phyloP scores from a whole-genome alignment of 2,113 vertebrate species.

The Struthio camelus region DNA sequence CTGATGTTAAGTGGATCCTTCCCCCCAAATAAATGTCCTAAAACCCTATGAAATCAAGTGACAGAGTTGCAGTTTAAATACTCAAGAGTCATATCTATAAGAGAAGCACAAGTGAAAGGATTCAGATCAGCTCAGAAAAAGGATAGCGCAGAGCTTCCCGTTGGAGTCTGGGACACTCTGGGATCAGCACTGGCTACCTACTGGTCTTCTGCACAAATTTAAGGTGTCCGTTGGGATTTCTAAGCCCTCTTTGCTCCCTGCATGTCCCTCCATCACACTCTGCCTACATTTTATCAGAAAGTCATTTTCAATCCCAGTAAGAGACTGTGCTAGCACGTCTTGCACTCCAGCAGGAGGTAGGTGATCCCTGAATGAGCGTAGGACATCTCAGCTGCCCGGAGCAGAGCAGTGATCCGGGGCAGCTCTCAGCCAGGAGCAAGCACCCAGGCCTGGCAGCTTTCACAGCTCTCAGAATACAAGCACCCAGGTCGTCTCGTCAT shows the following conservation, averaged over 20 bases:
- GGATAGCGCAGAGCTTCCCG: not conserved
- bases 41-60: not conserved
- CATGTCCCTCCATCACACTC: not conserved
- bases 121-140: not conserved
- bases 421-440: not conserved
- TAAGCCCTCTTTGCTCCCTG: not conserved
- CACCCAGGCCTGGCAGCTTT: not conserved
- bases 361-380: not conserved
- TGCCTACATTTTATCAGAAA: not conserved
- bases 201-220: not conserved
- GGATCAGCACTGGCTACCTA: not conserved
- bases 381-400: not conserved
- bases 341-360: not conserved
- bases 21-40: not conserved
- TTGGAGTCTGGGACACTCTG: not conserved
- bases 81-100: not conserved
- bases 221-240: not conserved
- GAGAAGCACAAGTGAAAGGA: not conserved
- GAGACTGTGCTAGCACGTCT: not conserved
- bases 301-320: not conserved
- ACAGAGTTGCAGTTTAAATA: not conserved
- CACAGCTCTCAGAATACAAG: not conserved
- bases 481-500: not conserved
- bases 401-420: not conserved
- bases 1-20: not conserved